Base-by-base conservation (phyloP, 2,113 vertebrate species). In the Orthonyx spaldingii region DNA sequence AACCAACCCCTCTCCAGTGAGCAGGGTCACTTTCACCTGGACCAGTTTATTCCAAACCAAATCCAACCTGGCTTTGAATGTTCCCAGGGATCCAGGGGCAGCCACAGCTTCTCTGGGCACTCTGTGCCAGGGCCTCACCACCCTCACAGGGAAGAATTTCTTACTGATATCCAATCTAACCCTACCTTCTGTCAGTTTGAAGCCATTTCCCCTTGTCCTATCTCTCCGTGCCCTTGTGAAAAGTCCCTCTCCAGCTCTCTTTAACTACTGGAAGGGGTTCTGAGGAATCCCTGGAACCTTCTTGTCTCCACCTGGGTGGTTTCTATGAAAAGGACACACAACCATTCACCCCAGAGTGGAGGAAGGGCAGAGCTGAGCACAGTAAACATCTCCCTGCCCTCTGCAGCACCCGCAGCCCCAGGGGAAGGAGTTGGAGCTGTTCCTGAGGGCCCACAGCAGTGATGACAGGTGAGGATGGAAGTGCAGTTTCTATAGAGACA, bases 341-440 rank as follows among this genome's bases (percentile, higher is more conserved):
- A 11, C 8, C 7, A 7, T 39, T 77, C 1, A 0, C 6, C 56
- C 56, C 66, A 52, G 56, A 0, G 0, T 5, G 35, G n/a, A 37
- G 52, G 57, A 28, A 83, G 20, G 22, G 41, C 55, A 72, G 56
- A 52, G 52, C 14, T 35, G 52, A 66, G n/a, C 1, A 4, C 23
- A 23, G 37, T 5, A 21, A 75, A 26, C 61, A 35, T 42, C 32
- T 35, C 53, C 71, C 61, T 59, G 52, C 26, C 26, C 71, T 55
- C 74, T 75, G 47, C 61, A 50, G 39, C 85, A 63, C 22, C 46
- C 47, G 52, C 39, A 17, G 24, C 5, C 26, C 35, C 47, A 30
- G 39, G 37, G 35, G 33, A 83, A 37, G 60, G 35, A 39, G 20
- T 2, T 6, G 33, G 47, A 37, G 75, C 16, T 87, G 26, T 0